phyloP scores from a whole-genome alignment of 2,797 vertebrate genomes.

The Ibycter americanus region DNA sequence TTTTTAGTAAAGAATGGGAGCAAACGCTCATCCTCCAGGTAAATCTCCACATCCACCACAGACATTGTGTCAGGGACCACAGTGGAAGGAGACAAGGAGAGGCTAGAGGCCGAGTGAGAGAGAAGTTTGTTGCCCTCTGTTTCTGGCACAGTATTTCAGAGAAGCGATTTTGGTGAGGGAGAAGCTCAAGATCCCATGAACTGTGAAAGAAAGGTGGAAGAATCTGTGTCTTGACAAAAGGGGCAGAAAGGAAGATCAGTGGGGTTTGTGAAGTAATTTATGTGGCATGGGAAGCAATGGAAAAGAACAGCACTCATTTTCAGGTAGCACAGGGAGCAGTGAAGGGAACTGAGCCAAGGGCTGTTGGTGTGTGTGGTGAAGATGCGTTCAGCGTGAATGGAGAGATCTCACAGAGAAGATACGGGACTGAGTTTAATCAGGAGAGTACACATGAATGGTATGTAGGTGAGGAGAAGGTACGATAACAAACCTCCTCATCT shows the following conservation, averaged over 20 bases:
- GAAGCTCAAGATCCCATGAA: background rate
- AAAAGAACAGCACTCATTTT: background rate
- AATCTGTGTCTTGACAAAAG: background rate
- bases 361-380: background rate
- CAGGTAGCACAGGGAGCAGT: background rate
- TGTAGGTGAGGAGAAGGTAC: background rate
- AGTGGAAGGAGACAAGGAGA: background rate
- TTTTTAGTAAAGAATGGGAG: background rate
- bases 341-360: background rate
- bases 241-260: background rate
- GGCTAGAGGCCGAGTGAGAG: background rate
- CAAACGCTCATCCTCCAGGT: background rate
- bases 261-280: background rate
- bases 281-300: background rate
- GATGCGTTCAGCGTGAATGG: background rate
- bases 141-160: background rate
- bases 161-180: background rate
- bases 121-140: background rate
- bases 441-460: background rate
- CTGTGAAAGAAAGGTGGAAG: background rate
- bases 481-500: background rate
- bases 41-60: background rate
- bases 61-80: background rate
- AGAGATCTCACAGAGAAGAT: background rate
- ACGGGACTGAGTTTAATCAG: background rate